These are phyloP conservation scores for Ephialtes manifestator DNA, from an alignment of 2,888 invertebrate species.

Conservation along the genomic window DNA sequence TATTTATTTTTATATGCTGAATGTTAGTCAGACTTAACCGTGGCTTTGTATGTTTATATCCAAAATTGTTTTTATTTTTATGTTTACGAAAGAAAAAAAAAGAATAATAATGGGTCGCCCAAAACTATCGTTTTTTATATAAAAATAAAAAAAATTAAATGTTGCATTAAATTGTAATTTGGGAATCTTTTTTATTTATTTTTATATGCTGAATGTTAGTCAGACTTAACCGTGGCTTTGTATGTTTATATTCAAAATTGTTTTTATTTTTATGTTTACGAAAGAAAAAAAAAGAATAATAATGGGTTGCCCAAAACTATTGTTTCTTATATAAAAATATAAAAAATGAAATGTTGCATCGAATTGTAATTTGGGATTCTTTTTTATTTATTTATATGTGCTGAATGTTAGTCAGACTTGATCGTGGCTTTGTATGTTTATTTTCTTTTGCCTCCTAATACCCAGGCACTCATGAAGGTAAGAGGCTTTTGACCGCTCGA, in stretches of 20 bases:
- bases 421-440: constrained; percentile 10
- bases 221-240: constrained; percentile 13
- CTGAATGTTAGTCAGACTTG: constrained; percentile 39
- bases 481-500: constrained; percentile 58
- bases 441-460: constrained; percentile 39
- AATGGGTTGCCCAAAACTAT: no score
- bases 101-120: no score
- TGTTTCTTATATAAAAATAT: no score
- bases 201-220: constrained; percentile 35
- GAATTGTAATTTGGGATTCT: background rate
- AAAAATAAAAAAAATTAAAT: background rate
- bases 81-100: no score
- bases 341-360: background rate
- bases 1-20: constrained; percentile 21
- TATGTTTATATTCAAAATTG: no score
- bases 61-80: no score
- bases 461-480: constrained; percentile 35
- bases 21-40: constrained; percentile 31
- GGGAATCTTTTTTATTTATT: background rate
- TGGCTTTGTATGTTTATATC: constrained; percentile 18
- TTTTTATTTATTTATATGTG: constrained; percentile 2
- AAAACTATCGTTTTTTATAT: no score
- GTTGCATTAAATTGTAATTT: background rate
- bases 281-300: no score
- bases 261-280: no score